Percentiles rank a stretch among this genome's conserved stretches.
Conservation (phyloP, 92 coral and sea anemone species). For the Paramuricea clavata region DNA sequence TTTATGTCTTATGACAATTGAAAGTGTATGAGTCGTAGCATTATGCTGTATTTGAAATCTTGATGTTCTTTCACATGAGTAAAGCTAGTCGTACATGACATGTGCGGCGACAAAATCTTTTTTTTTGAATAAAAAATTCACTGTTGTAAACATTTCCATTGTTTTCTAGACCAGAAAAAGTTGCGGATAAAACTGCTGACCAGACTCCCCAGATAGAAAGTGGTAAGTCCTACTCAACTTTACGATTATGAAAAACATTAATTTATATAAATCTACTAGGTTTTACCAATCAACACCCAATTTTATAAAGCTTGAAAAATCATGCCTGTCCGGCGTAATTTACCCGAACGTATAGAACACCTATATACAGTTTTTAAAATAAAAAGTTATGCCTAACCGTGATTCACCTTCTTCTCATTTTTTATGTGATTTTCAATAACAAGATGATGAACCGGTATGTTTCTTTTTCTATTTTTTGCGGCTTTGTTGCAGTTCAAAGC, state of each 20-base stretch:
- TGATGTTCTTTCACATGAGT: background rate
- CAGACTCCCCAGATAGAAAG: slow-evolving; percentile 73
- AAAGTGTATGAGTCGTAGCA: too few relatives aligned
- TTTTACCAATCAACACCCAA: too few relatives aligned
- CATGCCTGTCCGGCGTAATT: background rate
- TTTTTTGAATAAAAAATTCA: background rate
- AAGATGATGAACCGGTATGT: slow-evolving; percentile 98
- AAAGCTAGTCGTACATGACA: background rate
- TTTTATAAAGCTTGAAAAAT: background rate
- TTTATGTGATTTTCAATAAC: slow-evolving; percentile 57
- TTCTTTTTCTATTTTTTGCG: background rate
- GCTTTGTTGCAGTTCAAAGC: background rate
- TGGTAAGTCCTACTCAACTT: slow-evolving; percentile 72
- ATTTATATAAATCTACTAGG: too few relatives aligned
- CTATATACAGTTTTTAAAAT: background rate
- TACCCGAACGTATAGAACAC: background rate
- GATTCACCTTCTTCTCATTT: slow-evolving; percentile 49
- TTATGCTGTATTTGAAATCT: too few relatives aligned
- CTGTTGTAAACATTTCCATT: background rate
- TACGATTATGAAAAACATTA: too few relatives aligned
- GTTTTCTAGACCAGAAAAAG: background rate
- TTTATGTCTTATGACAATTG: too few relatives aligned
- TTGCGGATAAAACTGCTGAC: slow-evolving; percentile 3
- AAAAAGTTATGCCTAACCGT: background rate
- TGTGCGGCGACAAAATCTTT: background rate